Percentiles rank a stretch among this genome's conserved stretches.
Conservation (phyloP, 92 coral and sea anemone genomes). For the Epizoanthus fatuus region DNA sequence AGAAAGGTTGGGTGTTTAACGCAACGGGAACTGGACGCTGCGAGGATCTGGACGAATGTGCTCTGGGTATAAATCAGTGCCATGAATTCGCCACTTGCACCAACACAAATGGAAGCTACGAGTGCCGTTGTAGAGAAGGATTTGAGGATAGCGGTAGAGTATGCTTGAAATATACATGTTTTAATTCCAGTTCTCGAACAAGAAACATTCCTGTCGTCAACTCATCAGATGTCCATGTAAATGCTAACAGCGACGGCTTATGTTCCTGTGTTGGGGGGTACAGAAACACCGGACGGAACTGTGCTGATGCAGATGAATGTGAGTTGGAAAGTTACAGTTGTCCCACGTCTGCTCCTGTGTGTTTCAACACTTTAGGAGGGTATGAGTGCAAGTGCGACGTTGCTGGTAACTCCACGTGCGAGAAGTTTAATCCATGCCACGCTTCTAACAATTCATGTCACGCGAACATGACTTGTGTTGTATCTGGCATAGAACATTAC, state of each 20-base stretch:
- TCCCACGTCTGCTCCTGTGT: slow-evolving; percentile 62
- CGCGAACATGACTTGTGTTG: slow-evolving; percentile 70
- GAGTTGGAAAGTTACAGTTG: slow-evolving; percentile 49
- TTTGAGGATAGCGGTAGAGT: slow-evolving; percentile 66
- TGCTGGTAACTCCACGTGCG: slow-evolving; percentile 58
- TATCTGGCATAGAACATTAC: slow-evolving; percentile 65
- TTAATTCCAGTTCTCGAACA: slow-evolving; percentile 26
- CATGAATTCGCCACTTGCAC: slow-evolving; percentile 62
- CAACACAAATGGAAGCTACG: slow-evolving; percentile 74
- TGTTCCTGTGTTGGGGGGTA: slow-evolving; percentile 66
- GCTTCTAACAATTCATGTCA: slow-evolving; percentile 60
- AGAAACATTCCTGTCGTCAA: neutral
- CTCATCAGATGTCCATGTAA: neutral
- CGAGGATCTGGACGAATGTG: slow-evolving; percentile 70
- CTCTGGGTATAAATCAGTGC: slow-evolving; percentile 61
- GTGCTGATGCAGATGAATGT: slow-evolving; percentile 69
- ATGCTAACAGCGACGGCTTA: neutral
- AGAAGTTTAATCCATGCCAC: slow-evolving; percentile 66
- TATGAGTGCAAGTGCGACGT: slow-evolving; percentile 82
- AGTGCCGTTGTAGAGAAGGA: slow-evolving; percentile 61
- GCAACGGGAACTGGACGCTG: slow-evolving; percentile 50
- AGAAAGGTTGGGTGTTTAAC: slow-evolving; percentile 67
- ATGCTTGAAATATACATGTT: slow-evolving; percentile 61
- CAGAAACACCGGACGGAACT: slow-evolving; percentile 58
- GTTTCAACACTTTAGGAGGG: slow-evolving; percentile 71